These are phyloP conservation scores for Malurus elegans DNA, from an alignment of 2,113 vertebrate genomes.

Conservation along the genomic window DNA sequence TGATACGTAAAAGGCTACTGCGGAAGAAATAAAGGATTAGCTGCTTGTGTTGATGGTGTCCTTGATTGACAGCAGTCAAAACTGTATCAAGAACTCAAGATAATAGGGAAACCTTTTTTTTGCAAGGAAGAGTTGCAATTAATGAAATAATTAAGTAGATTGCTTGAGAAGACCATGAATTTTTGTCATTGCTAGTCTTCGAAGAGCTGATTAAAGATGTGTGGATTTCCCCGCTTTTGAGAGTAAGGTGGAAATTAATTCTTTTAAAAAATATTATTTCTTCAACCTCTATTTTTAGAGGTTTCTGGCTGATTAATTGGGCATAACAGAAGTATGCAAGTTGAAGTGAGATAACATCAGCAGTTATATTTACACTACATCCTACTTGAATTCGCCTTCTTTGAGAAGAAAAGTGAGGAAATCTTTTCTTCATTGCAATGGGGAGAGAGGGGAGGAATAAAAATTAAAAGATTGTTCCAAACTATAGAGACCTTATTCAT, in stretches of 20 bases:
- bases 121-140: not conserved
- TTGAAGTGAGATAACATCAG: not conserved
- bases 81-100: not conserved
- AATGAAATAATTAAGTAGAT: not conserved
- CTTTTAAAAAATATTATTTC: not conserved
- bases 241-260: not conserved
- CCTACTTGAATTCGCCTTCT: not conserved
- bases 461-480: not conserved
- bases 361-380: not conserved
- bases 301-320: not conserved
- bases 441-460: accelerated
- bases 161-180: not conserved
- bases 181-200: not conserved
- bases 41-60: not conserved
- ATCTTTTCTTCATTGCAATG: not conserved
- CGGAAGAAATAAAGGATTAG: not conserved
- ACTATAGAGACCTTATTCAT: not conserved
- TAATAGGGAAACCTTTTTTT: not conserved
- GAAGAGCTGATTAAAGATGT: not conserved
- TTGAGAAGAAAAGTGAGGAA: not conserved
- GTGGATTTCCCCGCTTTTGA: not conserved
- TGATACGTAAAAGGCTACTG: not conserved
- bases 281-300: not conserved
- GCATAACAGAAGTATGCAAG: not conserved
- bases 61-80: not conserved